phyloP scores from a whole-genome alignment of 2,888 invertebrate species.

The Caenorhabditis sp. region DNA sequence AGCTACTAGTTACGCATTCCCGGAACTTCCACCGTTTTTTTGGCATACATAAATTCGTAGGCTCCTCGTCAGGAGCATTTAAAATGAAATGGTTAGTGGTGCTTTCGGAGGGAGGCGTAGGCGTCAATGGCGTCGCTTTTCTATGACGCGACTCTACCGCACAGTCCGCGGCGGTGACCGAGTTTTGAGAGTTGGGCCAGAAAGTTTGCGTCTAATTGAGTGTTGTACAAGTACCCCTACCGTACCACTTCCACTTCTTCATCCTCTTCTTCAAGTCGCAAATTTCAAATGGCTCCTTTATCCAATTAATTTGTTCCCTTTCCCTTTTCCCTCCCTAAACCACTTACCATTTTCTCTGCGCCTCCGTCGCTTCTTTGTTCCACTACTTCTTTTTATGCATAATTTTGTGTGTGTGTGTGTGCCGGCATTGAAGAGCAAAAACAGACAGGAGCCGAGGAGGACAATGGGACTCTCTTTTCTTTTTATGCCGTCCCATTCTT shows the following conservation, averaged over 20 bases:
- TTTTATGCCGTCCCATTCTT: not conserved
- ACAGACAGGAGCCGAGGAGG: conserved; percentile 26
- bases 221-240: too few species aligned
- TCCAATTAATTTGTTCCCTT: conserved; percentile 36
- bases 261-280: not conserved
- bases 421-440: conserved; percentile 34
- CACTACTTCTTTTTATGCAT: conserved; percentile 38
- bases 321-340: conserved; percentile 9
- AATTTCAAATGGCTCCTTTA: not conserved
- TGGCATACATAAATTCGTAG: too few species aligned
- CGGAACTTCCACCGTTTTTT: conserved; percentile 7
- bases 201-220: too few species aligned
- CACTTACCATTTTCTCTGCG: conserved; percentile 3
- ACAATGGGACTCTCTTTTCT: conserved; percentile 40
- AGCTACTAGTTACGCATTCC: conserved; percentile 34
- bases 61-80: too few species aligned
- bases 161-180: too few species aligned
- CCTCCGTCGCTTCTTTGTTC: not conserved
- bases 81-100: too few species aligned
- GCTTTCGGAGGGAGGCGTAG: too few species aligned
- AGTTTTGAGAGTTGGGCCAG: too few species aligned
- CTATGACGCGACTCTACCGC: too few species aligned
- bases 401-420: conserved; percentile 17
- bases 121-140: too few species aligned
- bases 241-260: not conserved